These are phyloP conservation scores for Xenopus tropicalis DNA, from an alignment of 2,113 vertebrate genomes.

Conservation along the genomic window UCB_Xtro_10.0 CM004445.2:47957001-47957500, in stretches of 20 bases:
- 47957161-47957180: slow-evolving; percentile 25
- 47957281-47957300: slow-evolving; percentile 7
- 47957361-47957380: too few relatives aligned
- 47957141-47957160: slow-evolving; percentile 39
- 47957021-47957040: too few relatives aligned
- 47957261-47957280: slow-evolving; percentile 37
- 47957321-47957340: slow-evolving; percentile 15
- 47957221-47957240: slow-evolving; percentile 46
- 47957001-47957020: not conserved
- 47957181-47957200: slow-evolving; percentile 26
- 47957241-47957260: slow-evolving; percentile 45
- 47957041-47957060: not conserved
- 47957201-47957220: slow-evolving; percentile 40
- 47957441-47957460: too few relatives aligned
- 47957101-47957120: not conserved
- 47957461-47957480: too few relatives aligned
- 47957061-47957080: not conserved
- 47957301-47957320: slow-evolving; percentile 37
- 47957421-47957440: not conserved
- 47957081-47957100: not conserved
- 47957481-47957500: too few relatives aligned
- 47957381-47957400: too few relatives aligned
- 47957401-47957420: not conserved
- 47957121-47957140: slow-evolving; percentile 35
- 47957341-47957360: not conserved